Conservation (phyloP, 53 echinoderm and acorn worm species). For the Pentamera pediparva region DNA sequence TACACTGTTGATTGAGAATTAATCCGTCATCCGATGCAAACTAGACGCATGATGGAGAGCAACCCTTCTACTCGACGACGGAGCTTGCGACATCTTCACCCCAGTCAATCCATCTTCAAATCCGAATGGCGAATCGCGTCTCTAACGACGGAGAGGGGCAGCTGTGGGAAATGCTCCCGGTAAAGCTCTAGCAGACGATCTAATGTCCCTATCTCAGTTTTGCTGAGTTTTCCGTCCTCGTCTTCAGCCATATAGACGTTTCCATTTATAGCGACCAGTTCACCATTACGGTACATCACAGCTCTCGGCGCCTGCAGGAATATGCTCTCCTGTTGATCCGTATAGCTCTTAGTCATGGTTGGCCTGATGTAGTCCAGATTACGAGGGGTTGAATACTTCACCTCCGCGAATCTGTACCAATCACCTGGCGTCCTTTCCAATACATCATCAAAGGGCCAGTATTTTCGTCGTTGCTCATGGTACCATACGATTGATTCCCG, state of each 20-base stretch:
- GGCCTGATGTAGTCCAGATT: neutral
- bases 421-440: neutral
- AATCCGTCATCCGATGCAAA: too few relatives aligned
- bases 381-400: neutral
- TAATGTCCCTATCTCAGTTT: neutral
- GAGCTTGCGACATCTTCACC: too few relatives aligned
- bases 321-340: neutral
- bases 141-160: too few relatives aligned
- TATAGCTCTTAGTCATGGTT: constrained; percentile 2
- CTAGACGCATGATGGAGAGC: too few relatives aligned
- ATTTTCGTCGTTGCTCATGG: constrained; percentile 4
- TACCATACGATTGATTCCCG: constrained; percentile 2
- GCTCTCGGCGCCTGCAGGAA: constrained; percentile 14
- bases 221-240: neutral
- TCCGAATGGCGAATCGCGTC: too few relatives aligned
- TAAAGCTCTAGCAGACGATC: neutral
- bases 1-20: too few relatives aligned
- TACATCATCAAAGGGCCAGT: neutral
- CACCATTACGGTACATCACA: neutral
- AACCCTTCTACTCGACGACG: too few relatives aligned
- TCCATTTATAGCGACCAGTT: constrained; percentile 18
- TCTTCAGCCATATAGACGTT: neutral
- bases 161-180: constrained; percentile 6
- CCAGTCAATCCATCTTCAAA: too few relatives aligned
- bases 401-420: constrained; percentile 16